Percentiles rank a stretch among this genome's conserved stretches.
These are phyloP conservation scores for Capreolus pygargus DNA, from an alignment of 2,113 vertebrate species.

Conservation along the genomic window DNA sequence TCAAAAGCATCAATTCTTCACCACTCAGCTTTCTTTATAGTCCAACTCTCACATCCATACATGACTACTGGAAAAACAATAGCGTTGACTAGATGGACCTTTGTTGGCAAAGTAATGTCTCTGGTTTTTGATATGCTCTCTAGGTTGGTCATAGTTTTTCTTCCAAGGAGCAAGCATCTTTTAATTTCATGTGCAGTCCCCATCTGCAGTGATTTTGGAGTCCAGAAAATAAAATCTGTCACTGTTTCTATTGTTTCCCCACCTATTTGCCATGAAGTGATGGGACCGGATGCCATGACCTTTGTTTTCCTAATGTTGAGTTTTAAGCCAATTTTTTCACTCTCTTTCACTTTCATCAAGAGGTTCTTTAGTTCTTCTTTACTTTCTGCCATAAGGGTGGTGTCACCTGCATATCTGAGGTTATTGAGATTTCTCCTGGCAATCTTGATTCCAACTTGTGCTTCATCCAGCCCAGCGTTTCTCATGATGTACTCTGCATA, in stretches of 20 bases:
- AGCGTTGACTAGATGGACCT: no score
- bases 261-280: neutral
- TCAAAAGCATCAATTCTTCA: neutral
- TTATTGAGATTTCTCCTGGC: neutral
- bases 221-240: neutral
- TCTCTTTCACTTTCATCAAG: neutral
- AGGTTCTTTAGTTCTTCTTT: neutral
- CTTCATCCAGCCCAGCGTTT: fast-evolving
- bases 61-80: neutral
- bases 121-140: no score
- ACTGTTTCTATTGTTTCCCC: neutral
- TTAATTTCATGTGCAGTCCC: neutral
- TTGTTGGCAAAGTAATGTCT: no score
- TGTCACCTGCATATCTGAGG: neutral
- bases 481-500: neutral
- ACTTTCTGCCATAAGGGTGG: neutral
- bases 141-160: no score
- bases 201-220: neutral
- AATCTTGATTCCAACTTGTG: neutral
- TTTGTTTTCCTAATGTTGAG: neutral
- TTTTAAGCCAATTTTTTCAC: neutral
- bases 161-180: no score
- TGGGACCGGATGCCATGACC: neutral
- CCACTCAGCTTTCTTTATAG: neutral
- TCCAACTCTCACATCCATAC: neutral